These are phyloP conservation scores for Phthorimaea operculella DNA, from an alignment of 1,140 invertebrate species.

Conservation along the genomic window DNA sequence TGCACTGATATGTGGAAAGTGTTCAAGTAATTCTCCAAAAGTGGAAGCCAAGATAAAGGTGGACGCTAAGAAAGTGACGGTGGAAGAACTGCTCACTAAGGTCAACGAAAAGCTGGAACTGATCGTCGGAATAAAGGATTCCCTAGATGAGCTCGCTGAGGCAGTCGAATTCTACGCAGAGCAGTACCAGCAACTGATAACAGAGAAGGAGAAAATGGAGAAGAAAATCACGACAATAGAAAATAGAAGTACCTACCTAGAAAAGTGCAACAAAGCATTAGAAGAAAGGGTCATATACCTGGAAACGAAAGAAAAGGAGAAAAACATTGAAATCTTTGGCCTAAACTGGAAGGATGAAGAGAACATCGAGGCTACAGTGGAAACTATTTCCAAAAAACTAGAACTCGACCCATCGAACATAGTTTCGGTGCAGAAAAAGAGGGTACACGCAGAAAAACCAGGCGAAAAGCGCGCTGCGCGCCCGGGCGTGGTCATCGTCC, in stretches of 20 bases:
- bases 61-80: too few relatives aligned
- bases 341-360: conserved; percentile 7
- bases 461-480: background rate
- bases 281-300: conserved; percentile 13
- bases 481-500: conserved; percentile 1
- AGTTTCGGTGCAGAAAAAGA: background rate
- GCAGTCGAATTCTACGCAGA: too few relatives aligned
- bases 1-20: too few relatives aligned
- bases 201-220: too few relatives aligned
- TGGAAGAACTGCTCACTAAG: too few relatives aligned
- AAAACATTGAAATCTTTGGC: conserved; percentile 10
- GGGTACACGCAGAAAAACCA: conserved; percentile 4
- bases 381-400: conserved; percentile 5
- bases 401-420: conserved; percentile 1
- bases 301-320: conserved; percentile 14
- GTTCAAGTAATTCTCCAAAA: too few relatives aligned
- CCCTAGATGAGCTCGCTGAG: too few relatives aligned
- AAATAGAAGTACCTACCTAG: conserved; percentile 12
- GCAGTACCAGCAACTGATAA: too few relatives aligned
- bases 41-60: too few relatives aligned
- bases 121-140: too few relatives aligned
- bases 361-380: background rate
- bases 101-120: too few relatives aligned
- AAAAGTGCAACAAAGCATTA: conserved; percentile 14
- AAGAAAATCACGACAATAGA: background rate